Evolutionary conservation across 2,888 invertebrate species (phyloP).

Genomic region (Leptopterna dolabrata): DNA sequence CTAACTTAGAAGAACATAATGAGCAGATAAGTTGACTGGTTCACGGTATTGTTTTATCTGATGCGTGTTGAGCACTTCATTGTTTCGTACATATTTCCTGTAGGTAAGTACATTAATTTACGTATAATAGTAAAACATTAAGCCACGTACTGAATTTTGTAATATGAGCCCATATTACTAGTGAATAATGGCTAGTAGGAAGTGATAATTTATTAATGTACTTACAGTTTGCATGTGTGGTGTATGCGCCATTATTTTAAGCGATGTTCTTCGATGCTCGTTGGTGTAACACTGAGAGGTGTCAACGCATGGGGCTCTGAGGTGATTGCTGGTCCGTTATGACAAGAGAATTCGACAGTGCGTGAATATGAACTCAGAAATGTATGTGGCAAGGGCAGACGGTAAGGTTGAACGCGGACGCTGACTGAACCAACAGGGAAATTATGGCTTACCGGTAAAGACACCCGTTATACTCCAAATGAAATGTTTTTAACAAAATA

Average conservation of each 20-base stretch:
- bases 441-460: neutral
- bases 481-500: neutral
- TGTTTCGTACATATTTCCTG: no score
- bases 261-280: neutral
- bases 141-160: no score
- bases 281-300: neutral
- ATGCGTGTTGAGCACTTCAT: no score
- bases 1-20: no score
- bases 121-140: no score
- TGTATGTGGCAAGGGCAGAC: neutral
- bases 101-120: no score
- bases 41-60: no score
- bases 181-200: no score
- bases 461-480: neutral
- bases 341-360: constrained; percentile 7
- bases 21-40: no score
- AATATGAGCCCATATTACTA: no score
- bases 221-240: neutral
- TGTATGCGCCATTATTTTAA: neutral
- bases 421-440: neutral
- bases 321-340: constrained; percentile 27
- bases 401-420: neutral
- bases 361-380: neutral
- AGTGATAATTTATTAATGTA: neutral
- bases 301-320: neutral